Evolutionary conservation across 64 coral and sea anemone species (phyloP), one percentile per base, ranked within the genome.

Genomic region (Astreopora myriophthalma): DNA sequence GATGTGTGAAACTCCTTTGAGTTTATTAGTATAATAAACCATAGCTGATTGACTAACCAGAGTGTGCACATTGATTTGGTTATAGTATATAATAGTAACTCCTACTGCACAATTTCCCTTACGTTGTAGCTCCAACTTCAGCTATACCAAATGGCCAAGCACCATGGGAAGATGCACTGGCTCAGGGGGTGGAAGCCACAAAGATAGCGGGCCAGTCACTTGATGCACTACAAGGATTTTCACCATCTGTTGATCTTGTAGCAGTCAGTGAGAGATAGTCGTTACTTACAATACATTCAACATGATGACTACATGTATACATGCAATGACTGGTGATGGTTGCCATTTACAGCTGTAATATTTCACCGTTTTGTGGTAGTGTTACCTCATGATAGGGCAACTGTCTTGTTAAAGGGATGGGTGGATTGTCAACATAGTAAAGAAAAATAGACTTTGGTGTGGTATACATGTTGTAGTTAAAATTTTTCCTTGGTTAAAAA

Each of bases 151-250:
- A 88, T 60, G 85, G 74, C 17, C 48, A 71, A 37, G 74, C 85
- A 70, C 80, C 86, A 73, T 96, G 94, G 94, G 94, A 96, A 57
- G 74, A 91, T 48, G n/a, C 88, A 2, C 31, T 96, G 3, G 85
- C 85, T 3, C 84, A 96, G 19, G 89, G 89, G 2, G 68, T 96
- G 6, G 94, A 96, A 67, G 89, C 94, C 5, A 92, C 94, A 30
- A 96, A 88, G 40, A 92, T 92, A 75, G 94, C 89, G 20, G 94
- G 94, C 27, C 92, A 96, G 48, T 96, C 94, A 33, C 76, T 94
- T 7, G 92, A 94, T 12, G 92, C 85, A 10, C 63, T 94, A 10
- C 64, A 89, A 10, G 66, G 75, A 23, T 23, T 94, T 51, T 89
- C 92, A 81, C 31, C 92, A 1, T 62, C 92, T 38, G 79, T 83